Evolutionary conservation across 2,797 vertebrate species (phyloP).

Genomic region (Cichlasoma orientale): DNA sequence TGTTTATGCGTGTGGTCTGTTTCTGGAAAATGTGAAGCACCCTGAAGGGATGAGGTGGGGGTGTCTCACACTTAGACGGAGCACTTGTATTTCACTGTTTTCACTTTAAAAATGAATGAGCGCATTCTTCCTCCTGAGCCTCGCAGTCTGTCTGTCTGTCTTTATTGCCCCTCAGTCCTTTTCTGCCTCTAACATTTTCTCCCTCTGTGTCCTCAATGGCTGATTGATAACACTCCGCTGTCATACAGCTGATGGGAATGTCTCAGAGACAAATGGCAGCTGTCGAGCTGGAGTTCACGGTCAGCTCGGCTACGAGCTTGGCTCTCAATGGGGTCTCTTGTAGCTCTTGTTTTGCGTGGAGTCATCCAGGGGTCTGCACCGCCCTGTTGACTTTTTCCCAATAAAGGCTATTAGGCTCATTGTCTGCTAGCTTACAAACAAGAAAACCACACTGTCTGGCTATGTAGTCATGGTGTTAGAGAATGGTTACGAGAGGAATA

Average conservation of each 20-base stretch:
- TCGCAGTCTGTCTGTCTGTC: constrained; percentile 39
- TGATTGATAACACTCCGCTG: constrained; percentile 65
- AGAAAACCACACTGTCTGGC: constrained; percentile 57
- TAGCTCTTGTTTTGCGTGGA: constrained; percentile 52
- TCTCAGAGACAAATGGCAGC: constrained; percentile 56
- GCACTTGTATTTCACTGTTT: constrained; percentile 58
- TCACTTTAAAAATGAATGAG: constrained; percentile 63
- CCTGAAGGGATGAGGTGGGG: constrained; percentile 27
- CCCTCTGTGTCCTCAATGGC: constrained; percentile 44
- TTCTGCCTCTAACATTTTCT: constrained; percentile 20
- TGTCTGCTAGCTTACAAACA: constrained; percentile 65
- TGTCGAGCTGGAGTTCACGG: constrained; percentile 64
- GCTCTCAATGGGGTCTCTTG: constrained; percentile 74
- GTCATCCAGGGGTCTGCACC: constrained; percentile 69
- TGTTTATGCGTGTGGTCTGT: constrained; percentile 66
- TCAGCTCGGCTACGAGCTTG: constrained; percentile 35
- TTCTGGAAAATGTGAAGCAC: constrained; percentile 44
- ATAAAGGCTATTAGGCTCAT: constrained; percentile 64
- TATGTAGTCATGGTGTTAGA: constrained; percentile 36
- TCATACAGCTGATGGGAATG: constrained; percentile 61
- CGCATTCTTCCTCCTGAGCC: constrained; percentile 52
- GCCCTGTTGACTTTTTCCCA: constrained; percentile 71
- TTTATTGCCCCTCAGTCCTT: background rate
- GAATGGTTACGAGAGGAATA: background rate
- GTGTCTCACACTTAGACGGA: constrained; percentile 41